phyloP scores from a whole-genome alignment of 2,888 invertebrate species.

The Ophraella communa region DNA sequence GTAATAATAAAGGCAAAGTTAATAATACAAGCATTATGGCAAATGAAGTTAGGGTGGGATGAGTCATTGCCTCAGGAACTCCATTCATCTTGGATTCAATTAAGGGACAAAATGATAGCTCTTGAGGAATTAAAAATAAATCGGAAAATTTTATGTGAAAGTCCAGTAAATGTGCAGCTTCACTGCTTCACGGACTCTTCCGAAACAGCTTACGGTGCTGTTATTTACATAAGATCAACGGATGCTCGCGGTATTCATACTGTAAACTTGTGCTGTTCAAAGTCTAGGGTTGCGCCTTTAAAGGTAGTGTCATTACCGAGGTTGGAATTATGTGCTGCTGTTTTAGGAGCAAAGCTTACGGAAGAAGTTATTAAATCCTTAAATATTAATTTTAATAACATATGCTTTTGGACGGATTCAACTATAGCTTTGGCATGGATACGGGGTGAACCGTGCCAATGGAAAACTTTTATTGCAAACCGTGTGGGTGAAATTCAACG shows the following conservation, averaged over 20 bases:
- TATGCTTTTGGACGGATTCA: slow-evolving; percentile 26
- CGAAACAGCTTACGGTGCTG: slow-evolving; percentile 9
- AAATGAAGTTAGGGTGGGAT: slow-evolving; percentile 17
- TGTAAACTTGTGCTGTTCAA: slow-evolving; percentile 19
- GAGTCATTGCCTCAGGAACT: slow-evolving; percentile 9
- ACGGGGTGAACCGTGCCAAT: too few relatives aligned
- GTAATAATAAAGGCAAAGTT: slow-evolving; percentile 13
- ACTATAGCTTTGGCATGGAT: slow-evolving; percentile 20
- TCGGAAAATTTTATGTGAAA: slow-evolving; percentile 11
- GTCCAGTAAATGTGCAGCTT: slow-evolving; percentile 14
- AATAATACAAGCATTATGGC: slow-evolving; percentile 13
- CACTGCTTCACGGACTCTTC: slow-evolving; percentile 28
- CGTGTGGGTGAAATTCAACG: too few relatives aligned
- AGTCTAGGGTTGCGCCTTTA: slow-evolving; percentile 25
- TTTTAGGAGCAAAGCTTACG: slow-evolving; percentile 10
- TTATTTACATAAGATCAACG: neutral
- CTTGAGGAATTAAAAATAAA: slow-evolving; percentile 6
- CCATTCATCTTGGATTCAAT: slow-evolving; percentile 5
- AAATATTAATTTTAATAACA: slow-evolving; percentile 3
- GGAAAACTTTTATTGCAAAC: too few relatives aligned
- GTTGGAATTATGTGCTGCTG: slow-evolving; percentile 18
- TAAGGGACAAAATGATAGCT: neutral
- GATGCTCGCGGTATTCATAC: neutral
- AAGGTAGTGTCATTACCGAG: slow-evolving; percentile 21
- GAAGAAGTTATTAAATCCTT: slow-evolving; percentile 1